Conservation (phyloP, 1,140 invertebrate genomes). For the Brachionus calyciflorus region DNA sequence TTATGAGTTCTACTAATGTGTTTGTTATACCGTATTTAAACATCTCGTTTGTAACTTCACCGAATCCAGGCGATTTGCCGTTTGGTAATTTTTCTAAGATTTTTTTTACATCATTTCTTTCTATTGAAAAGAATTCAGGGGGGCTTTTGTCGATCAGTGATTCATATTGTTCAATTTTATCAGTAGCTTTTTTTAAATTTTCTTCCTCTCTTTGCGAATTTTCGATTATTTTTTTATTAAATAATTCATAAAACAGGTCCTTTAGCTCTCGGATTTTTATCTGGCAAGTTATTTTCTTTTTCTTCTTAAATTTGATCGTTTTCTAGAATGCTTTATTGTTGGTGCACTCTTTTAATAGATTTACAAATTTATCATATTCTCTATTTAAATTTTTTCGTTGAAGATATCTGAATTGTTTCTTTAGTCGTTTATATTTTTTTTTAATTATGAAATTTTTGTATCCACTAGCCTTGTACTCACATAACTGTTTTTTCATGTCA, state of each 20-base stretch:
- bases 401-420: conserved; percentile 8
- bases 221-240: conserved; percentile 9
- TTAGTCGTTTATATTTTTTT: conserved; percentile 30
- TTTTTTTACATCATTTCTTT: not conserved
- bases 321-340: not conserved
- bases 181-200: not conserved
- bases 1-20: not conserved
- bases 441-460: not conserved
- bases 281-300: not conserved
- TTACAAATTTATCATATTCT: not conserved
- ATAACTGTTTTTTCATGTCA: conserved; percentile 32
- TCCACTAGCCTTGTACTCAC: not conserved
- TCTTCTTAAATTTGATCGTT: not conserved
- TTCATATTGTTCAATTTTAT: not conserved
- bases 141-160: no score
- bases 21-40: not conserved
- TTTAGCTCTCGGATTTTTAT: not conserved
- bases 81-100: not conserved
- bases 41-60: not conserved
- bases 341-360: not conserved
- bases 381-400: conserved; percentile 5
- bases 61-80: not conserved
- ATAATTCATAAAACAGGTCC: not conserved
- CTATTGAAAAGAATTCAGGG: no score
- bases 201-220: not conserved